Base-by-base conservation (phyloP, 2,888 invertebrate species). In the Cataglyphis cursor region DNA sequence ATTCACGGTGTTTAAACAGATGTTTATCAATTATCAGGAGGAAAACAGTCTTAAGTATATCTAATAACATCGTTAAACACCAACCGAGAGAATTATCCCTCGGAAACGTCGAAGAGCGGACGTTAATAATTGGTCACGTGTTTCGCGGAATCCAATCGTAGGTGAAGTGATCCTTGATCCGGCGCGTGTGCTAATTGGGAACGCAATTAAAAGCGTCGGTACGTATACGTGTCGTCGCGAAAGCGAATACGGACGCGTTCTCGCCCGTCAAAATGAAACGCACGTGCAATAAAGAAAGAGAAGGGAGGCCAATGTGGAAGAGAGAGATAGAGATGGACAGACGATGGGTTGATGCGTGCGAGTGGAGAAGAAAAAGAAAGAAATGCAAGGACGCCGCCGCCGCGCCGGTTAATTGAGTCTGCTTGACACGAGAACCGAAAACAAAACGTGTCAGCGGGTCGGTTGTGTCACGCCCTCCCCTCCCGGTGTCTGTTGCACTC, bases 91-190 rank as follows among this genome's bases (percentile, higher is more conserved):
- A 66, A 66, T 68, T 10, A 18, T 31, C 18, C 31, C 48, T n/a
- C 5, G 18, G 21, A 9, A 10, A 28, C 8, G 31, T 24, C 59
- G 78, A 62, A 81, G 84, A 57, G 83, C 75, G 84, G 48, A 81
- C 73, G 91, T 90, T 92, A 91, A 93, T 94, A 94, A 94, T 94
- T 94, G 93, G 93, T 93, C 94, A 94, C 94, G 94, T 94, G 94
- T 93, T 92, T 90, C 89, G 87, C 83, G 84, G 72, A 57, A 48
- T 51, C 62, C 44, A 65, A 78, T 87, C 88, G 88, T 87, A 88
- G 88, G 84, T 90, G 87, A 86, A 93, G 92, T 91, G 84, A 87
- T 89, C 89, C 93, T 94, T 92, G 93, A 94, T 94, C 93, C 92
- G 90, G 90, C 93, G 93, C 92, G 93, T 92, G 93, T 92, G 89